Base-by-base conservation (phyloP, 2,797 vertebrate genomes). In the Crenichthys baileyi region DNA sequence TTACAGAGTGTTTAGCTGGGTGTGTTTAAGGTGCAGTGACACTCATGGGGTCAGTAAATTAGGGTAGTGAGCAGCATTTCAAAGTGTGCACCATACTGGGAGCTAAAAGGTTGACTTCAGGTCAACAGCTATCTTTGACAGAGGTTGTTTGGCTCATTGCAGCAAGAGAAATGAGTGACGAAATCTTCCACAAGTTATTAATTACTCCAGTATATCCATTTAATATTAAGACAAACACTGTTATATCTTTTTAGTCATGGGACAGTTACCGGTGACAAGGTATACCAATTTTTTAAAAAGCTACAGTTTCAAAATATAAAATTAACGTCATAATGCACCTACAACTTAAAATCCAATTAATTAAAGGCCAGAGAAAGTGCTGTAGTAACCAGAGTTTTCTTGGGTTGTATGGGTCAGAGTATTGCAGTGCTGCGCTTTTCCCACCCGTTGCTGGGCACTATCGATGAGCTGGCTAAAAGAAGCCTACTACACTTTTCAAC, bases 11-110 rank as follows among this genome's bases (percentile, higher is more conserved):
- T 80, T 72, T n/a, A 18, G 41, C 46, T 61, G 24, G 71, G 26
- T 26, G 24, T 76, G 70, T 70, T 65, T 46, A 63, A 60, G 15
- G n/a, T 72, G 29, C 53, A 61, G 31, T 73, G 56, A 72, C 77
- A 83, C 79, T 81, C 53, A 79, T 73, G 73, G 53, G 63, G 79
- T 82, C 77, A 76, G 67, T 70, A 41, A 41, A 41, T 77, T 70
- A 75, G 61, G 81, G 60, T 22, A 67, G 75, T 48, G 67, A 85
- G 26, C 61, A 63, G 36, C 77, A 75, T 81, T 70, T 72, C 4
- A 60, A 84, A 72, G 78, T 29, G 41, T 50, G 31, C 53, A 73
- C 15, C 8, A 53, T 58, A 77, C 5, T 16, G 65, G 29, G 39
- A 20, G 56, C 8, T 73, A 22, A 76, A 31, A 76, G 24, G 60